phyloP scores from a whole-genome alignment of 2,888 invertebrate genomes.

The Autographa gamma region DNA sequence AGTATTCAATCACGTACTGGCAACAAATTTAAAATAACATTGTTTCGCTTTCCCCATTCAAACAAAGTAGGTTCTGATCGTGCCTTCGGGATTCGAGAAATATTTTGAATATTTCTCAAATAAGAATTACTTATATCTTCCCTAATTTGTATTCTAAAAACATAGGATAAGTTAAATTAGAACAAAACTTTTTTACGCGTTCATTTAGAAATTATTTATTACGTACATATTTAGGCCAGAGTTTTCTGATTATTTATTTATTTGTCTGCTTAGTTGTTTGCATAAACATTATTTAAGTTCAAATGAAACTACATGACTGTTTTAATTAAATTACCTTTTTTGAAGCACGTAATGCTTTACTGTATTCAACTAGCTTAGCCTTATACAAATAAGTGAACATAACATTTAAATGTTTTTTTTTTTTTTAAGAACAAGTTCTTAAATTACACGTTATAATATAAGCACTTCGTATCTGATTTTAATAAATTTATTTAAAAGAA shows the following conservation, averaged over 20 bases:
- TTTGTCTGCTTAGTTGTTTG: not conserved
- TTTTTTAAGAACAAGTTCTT: too few species aligned
- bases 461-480: too few species aligned
- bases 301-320: too few species aligned
- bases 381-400: too few species aligned
- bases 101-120: conserved; percentile 34
- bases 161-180: conserved; percentile 32
- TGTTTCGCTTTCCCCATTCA: conserved; percentile 65
- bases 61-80: conserved; percentile 63
- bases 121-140: conserved; percentile 42
- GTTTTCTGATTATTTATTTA: conserved; percentile 10
- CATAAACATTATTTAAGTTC: too few species aligned
- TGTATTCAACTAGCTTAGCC: too few species aligned
- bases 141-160: conserved; percentile 40
- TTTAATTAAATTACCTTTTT: too few species aligned
- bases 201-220: conserved; percentile 16
- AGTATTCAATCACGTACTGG: conserved; percentile 68
- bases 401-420: too few species aligned
- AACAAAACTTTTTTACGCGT: conserved; percentile 24
- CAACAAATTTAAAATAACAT: conserved; percentile 70
- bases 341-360: too few species aligned
- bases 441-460: too few species aligned
- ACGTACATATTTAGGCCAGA: conserved; percentile 20
- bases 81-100: conserved; percentile 44
- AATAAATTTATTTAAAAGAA: too few species aligned